These are phyloP conservation scores for Mongoloraphidia duomilia DNA, from an alignment of 2,888 invertebrate species.

Conservation along the genomic window DNA sequence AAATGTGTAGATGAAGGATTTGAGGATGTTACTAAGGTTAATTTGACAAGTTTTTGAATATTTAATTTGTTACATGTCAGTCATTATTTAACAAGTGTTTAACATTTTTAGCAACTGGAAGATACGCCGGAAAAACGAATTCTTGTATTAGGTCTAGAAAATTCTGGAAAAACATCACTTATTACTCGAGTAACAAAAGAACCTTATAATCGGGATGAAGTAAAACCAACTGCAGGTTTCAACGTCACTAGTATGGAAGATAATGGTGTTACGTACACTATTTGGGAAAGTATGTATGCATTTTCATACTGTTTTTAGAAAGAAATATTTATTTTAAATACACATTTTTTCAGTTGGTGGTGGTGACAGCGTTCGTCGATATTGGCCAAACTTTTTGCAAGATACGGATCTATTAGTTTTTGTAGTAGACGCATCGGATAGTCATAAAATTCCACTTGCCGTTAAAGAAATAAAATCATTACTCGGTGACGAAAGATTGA, in stretches of 20 bases:
- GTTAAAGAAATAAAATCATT: slow-evolving; percentile 26
- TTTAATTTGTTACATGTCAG: neutral
- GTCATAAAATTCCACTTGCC: slow-evolving; percentile 23
- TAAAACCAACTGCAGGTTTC: slow-evolving; percentile 24
- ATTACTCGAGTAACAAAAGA: slow-evolving; percentile 21
- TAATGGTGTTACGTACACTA: slow-evolving; percentile 21
- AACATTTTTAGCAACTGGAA: slow-evolving; percentile 21
- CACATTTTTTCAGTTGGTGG: slow-evolving; percentile 24
- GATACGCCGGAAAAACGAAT: slow-evolving; percentile 27
- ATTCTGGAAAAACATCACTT: slow-evolving; percentile 28
- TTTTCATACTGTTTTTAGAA: neutral
- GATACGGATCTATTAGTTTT: slow-evolving; percentile 30
- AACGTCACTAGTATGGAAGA: slow-evolving; percentile 23
- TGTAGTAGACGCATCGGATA: slow-evolving; percentile 28
- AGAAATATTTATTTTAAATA: slow-evolving; percentile 1
- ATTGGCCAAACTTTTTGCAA: slow-evolving; percentile 28
- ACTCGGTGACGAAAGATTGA: slow-evolving; percentile 26
- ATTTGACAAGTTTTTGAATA: slow-evolving; percentile 9
- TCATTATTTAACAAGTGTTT: neutral
- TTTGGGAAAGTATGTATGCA: slow-evolving; percentile 26
- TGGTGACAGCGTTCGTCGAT: slow-evolving; percentile 22
- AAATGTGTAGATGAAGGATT: slow-evolving; percentile 30
- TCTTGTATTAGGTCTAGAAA: slow-evolving; percentile 26
- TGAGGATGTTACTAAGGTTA: slow-evolving; percentile 29
- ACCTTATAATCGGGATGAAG: slow-evolving; percentile 3